Base-by-base conservation (phyloP, 2,888 invertebrate genomes). In the Sarcophaga variegata region DNA sequence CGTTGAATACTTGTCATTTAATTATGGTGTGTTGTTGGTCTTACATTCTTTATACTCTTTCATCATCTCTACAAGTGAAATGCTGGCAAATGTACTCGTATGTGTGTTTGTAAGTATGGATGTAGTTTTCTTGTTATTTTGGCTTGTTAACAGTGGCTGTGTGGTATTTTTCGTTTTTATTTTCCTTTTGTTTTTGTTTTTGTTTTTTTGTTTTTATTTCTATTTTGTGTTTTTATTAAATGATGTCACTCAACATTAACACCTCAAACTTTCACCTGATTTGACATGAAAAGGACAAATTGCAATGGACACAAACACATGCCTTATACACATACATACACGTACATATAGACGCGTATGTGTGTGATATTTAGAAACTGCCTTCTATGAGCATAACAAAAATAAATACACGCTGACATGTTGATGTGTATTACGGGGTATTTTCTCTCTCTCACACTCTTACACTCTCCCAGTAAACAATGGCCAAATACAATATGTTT, bases 221-320 rank as follows among this genome's bases (percentile, higher is more conserved):
- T 69, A 75, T 75, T 74, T 66, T 74, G 62, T 72, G 75, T 67
- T 87, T 89, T 88, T 87, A 89, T 89, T 89, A 89, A 89, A 88
- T 85, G 87, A 85, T 87, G 88, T 88, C 89, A 89, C 87, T 89
- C 87, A 89, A 83, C 87, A 88, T 88, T 87, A 86, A 85, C 88
- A 88, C 85, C 87, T 87, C 86, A 83, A 89, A 88, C 87, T 89
- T 89, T 87, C 89, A 89, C 87, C 88, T 89, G 88, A 88, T 85
- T 89, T 88, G 86, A 87, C 88, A 86, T 81, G 81, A 86, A 83
- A 86, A 87, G 87, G 83, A 87, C 88, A 88, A 88, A 88, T 88
- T 88, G 84, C 85, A 83, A 78, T 80, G 81, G 66, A 80, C 69
- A 69, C 20, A 62, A 62, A 67, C 27, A 60, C 27, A 27, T 12